phyloP scores from a whole-genome alignment of 2,888 invertebrate species.

The Punctoribates punctum region DNA sequence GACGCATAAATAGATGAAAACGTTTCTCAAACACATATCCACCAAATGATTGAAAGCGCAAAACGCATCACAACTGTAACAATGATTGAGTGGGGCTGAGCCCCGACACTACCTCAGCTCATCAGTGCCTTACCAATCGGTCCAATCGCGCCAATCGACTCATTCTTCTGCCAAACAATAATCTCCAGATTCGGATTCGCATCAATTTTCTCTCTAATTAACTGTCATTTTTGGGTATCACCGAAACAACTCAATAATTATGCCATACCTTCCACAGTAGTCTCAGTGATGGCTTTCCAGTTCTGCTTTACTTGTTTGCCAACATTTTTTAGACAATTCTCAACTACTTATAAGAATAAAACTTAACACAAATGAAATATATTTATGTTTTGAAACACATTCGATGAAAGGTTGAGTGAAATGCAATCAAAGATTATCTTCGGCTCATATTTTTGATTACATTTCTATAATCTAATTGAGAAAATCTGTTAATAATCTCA shows the following conservation, averaged over 20 bases:
- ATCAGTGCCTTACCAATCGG: slow-evolving; percentile 15
- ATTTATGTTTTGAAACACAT: not conserved
- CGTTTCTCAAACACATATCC: slow-evolving; percentile 8
- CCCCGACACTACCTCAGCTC: not conserved
- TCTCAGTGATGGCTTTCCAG: not conserved
- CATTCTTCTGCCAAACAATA: not conserved
- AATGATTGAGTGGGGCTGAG: slow-evolving; percentile 37
- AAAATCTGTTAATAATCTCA: not conserved
- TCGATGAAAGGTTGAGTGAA: slow-evolving; percentile 30
- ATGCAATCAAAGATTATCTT: slow-evolving; percentile 16
- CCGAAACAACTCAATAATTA: slow-evolving; percentile 32
- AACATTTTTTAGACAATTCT: not conserved
- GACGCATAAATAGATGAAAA: slow-evolving; percentile 27
- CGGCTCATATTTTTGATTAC: not conserved
- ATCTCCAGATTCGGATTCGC: not conserved
- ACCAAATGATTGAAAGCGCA: slow-evolving; percentile 13
- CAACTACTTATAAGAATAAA: slow-evolving; percentile 11
- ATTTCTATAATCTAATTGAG: slow-evolving; percentile 3
- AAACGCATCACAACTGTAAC: slow-evolving; percentile 23
- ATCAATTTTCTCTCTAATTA: slow-evolving; percentile 37
- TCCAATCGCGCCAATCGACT: not conserved
- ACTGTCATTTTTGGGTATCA: slow-evolving; percentile 34
- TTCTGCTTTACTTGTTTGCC: not conserved
- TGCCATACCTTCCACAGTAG: not conserved
- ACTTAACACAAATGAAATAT: not conserved